Conservation (phyloP, 2,113 vertebrate species). For the Phoxinus phoxinus region DNA sequence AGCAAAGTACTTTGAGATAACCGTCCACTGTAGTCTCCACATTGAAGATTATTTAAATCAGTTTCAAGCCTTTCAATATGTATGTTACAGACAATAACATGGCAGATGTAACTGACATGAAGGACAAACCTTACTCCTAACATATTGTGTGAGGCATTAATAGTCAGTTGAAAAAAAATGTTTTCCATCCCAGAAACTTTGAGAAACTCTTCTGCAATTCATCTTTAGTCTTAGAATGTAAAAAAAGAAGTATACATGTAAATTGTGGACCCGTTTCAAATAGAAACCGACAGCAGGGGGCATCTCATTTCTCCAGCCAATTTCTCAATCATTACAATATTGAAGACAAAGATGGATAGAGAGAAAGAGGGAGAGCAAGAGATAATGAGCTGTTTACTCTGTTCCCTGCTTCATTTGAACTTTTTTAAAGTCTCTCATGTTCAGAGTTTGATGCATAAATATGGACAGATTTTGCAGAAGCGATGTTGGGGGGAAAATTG, state of each 20-base stretch:
- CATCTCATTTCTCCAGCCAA: neutral
- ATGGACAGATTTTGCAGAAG: neutral
- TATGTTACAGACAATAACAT: neutral
- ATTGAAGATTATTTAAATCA: neutral
- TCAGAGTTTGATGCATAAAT: neutral
- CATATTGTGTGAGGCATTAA: conserved; percentile 5
- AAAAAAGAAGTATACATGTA: conserved; percentile 5
- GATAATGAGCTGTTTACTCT: neutral
- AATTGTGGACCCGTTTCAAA: conserved; percentile 25
- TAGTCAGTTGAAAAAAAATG: neutral
- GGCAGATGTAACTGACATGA: neutral
- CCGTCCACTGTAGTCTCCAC: neutral
- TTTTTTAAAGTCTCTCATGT: neutral
- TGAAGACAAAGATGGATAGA: conserved; percentile 22
- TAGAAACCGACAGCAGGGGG: conserved; percentile 9
- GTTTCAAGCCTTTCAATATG: neutral
- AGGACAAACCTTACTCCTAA: neutral
- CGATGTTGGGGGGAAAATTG: neutral
- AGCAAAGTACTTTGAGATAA: neutral
- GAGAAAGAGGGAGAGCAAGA: conserved; percentile 21
- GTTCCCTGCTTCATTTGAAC: neutral
- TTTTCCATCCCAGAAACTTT: neutral
- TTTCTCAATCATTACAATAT: conserved; percentile 3
- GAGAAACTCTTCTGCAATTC: conserved; percentile 29
- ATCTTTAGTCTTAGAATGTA: conserved; percentile 29